Evolutionary conservation across 1,140 invertebrate genomes (phyloP), one percentile per base, ranked within the genome.

Genomic region (Drosophila kikkawai): DNA sequence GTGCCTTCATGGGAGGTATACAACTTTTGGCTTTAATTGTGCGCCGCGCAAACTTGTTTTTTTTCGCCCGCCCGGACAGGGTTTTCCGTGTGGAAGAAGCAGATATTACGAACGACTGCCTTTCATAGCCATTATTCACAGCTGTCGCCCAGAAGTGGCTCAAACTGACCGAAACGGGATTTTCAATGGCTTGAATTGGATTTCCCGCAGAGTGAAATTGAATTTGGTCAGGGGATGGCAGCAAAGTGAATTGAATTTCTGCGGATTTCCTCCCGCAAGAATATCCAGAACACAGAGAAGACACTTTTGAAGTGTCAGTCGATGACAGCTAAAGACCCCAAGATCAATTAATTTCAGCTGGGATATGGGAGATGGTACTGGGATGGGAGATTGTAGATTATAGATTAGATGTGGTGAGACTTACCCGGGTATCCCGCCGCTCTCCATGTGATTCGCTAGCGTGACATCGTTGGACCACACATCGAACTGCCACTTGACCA

Each of bases 391-490:
- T 36, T 1, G 29, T 6, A 51, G 29, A 53, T 53, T 37, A 55
- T 9, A 47, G 47, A 63, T 66, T 71, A 67, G 68, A 58, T 37
- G 26, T 17, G 45, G n/a, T n/a, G 4, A 55, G 34, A 93, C 93
- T 95, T 94, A 97, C 96, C 98, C 98, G 12, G 98, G 97, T 63
- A 97, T 95, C 26, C 98, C 98, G 0, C 97, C 97, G 82, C 97
- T 97, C 93, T 99, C 98, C 98, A 99, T 99, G 92, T 98, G 96
- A 94, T 99, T 99, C 37, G 98, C 98, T 26, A 98, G 93, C 2
- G 97, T 98, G 70, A 99, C 98, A 93, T 99, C 98, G 92, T 99
- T 98, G 76, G 97, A 98, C 98, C 98, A 99, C 13, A 99, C 93
- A 97, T 97, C 96, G 96, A 98, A 93, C 97, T 98, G 94, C 94